Evolutionary conservation across 2,888 invertebrate species (phyloP).

Genomic region (Electrophaes corylata): DNA sequence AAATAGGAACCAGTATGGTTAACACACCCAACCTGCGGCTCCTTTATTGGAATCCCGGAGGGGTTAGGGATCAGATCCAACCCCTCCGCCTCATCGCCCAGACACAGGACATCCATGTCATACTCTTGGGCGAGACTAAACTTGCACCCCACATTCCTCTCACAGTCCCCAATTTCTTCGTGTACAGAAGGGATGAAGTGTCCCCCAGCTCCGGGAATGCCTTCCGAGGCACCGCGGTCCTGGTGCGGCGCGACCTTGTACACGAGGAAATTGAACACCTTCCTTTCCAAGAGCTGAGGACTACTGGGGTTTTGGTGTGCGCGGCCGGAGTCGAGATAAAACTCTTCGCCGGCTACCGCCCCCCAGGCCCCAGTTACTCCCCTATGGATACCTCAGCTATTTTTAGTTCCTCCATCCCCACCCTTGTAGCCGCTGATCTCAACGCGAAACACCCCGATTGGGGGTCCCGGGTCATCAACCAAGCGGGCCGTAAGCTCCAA

Average conservation of each 20-base stretch:
- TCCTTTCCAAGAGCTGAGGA: neutral
- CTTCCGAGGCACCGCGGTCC: slow-evolving; percentile 6
- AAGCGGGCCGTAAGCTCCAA: neutral
- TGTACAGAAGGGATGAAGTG: slow-evolving; percentile 1
- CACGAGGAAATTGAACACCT: slow-evolving; percentile 5
- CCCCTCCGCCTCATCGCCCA: slow-evolving; percentile 7
- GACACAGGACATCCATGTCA: neutral
- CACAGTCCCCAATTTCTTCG: neutral
- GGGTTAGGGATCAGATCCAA: neutral
- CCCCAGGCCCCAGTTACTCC: neutral
- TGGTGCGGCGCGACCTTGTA: slow-evolving; percentile 7
- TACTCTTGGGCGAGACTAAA: neutral
- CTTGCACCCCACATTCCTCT: neutral
- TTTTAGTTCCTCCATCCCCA: neutral
- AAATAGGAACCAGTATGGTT: neutral
- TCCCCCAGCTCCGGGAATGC: neutral
- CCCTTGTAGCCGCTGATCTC: neutral
- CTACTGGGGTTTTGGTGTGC: neutral
- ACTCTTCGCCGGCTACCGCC: neutral
- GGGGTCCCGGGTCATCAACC: neutral
- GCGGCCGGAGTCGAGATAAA: neutral
- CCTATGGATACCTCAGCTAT: neutral
- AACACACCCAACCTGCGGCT: neutral
- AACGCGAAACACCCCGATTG: neutral
- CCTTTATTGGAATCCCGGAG: slow-evolving; percentile 23